Evolutionary conservation across 2,797 vertebrate species (phyloP).

Genomic region (Mastacembelus armatus): DNA sequence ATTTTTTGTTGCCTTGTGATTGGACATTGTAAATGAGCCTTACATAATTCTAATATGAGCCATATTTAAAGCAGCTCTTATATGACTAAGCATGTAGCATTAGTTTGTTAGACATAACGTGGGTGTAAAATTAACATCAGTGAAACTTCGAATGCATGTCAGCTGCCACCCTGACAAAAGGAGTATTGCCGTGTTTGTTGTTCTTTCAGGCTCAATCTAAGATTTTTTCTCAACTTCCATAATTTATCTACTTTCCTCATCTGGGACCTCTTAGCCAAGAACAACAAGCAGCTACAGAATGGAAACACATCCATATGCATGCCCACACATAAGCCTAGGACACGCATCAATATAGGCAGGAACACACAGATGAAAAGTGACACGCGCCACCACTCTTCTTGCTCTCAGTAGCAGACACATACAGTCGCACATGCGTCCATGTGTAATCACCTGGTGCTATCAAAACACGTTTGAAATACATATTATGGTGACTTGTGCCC

Average conservation of each 20-base stretch:
- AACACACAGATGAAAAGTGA: slow-evolving; percentile 47
- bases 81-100: neutral
- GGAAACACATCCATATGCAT: slow-evolving; percentile 73
- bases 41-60: too few relatives aligned
- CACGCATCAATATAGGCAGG: slow-evolving; percentile 42
- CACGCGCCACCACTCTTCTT: slow-evolving; percentile 33
- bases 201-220: slow-evolving; percentile 58
- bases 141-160: slow-evolving; percentile 54
- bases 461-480: slow-evolving; percentile 62
- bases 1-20: too few relatives aligned
- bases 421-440: slow-evolving; percentile 54
- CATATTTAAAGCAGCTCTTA: neutral
- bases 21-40: too few relatives aligned
- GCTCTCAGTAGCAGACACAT: slow-evolving; percentile 47
- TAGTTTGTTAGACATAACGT: slow-evolving; percentile 16
- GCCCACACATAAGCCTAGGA: slow-evolving; percentile 53
- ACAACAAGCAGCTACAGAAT: slow-evolving; percentile 66
- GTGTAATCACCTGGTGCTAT: slow-evolving; percentile 63
- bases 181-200: slow-evolving; percentile 57
- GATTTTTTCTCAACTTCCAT: slow-evolving; percentile 56
- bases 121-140: slow-evolving; percentile 33
- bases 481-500: slow-evolving; percentile 49
- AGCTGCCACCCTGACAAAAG: slow-evolving; percentile 50
- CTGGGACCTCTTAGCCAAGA: slow-evolving; percentile 65
- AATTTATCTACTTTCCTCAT: slow-evolving; percentile 74